Evolutionary conservation across 2,888 invertebrate species (phyloP).

Genomic region (Autographa gamma): DNA sequence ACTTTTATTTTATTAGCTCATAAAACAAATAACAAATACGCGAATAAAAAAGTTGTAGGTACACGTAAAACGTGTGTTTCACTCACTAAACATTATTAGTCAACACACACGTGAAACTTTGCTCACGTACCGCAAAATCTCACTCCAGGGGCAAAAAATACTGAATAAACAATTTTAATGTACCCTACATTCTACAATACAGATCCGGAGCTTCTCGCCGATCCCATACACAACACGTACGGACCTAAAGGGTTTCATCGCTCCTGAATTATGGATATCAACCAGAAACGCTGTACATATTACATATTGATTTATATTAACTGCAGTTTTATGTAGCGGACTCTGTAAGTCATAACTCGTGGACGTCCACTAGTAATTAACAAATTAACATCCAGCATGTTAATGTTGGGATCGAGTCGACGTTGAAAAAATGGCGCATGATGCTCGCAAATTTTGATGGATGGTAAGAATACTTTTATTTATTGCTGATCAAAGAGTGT

Average conservation of each 20-base stretch:
- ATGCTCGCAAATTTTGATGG: constrained; percentile 35
- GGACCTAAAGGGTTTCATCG: constrained; percentile 58
- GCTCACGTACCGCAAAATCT: constrained; percentile 54
- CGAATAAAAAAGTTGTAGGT: constrained; percentile 5
- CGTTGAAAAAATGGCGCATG: constrained; percentile 34
- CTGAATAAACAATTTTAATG: constrained; percentile 71
- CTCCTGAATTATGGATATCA: constrained; percentile 72
- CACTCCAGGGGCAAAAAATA: constrained; percentile 61
- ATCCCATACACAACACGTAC: constrained; percentile 48
- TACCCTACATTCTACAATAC: constrained; percentile 41
- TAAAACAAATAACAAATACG: neutral
- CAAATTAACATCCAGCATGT: constrained; percentile 56
- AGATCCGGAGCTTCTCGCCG: constrained; percentile 55
- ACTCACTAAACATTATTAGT: constrained; percentile 46
- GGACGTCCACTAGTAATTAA: constrained; percentile 49
- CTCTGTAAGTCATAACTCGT: constrained; percentile 52
- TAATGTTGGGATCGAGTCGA: constrained; percentile 39
- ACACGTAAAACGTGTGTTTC: constrained; percentile 24
- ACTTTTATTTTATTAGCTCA: neutral
- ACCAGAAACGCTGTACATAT: constrained; percentile 41
- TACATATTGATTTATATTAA: constrained; percentile 69
- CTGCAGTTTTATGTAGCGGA: constrained; percentile 63
- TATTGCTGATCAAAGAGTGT: constrained; percentile 29
- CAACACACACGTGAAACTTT: constrained; percentile 40
- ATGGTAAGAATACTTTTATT: constrained; percentile 38